Evolutionary conservation across 2,113 vertebrate genomes (phyloP), one percentile per base, ranked within the genome.

Genomic region (Pachyramphus minor): DNA sequence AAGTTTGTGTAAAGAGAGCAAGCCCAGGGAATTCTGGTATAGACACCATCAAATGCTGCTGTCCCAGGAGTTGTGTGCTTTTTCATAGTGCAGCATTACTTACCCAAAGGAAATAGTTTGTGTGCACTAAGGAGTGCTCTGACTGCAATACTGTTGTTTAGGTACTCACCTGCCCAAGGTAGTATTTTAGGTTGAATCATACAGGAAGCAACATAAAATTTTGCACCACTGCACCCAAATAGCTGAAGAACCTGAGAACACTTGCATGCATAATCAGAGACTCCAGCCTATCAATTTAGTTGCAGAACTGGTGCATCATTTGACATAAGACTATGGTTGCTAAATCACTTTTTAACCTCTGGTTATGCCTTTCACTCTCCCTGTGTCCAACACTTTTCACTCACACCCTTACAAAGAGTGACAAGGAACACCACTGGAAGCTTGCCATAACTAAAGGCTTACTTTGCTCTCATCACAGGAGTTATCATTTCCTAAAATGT

Each of bases 201-300:
- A 14, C 0, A 49, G 11, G 33, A 73, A 68, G 19, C 12, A 66
- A 85, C 0, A 0, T 4, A 0, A 4, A 41, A 49, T 53, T 77
- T 53, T 62, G 11, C 5, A 12, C 21, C 31, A 62, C 31, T 42
- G 58, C 20, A 77, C 11, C n/a, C 30, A 44, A 45, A 23, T 0
- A 67, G 14, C 24, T 6, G 7, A 13, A 63, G 14, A 68, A 28
- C 3, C 14, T 0, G 6, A 44, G 20, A 14, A 31, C 22, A 11
- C 8, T 4, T 11, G 4, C 11, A 30, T 1, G 6, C 9, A 2
- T 3, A 0, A 33, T 2, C 10, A 45, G 13, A 31, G 28, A 60
- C 23, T 44, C 19, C 58, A 69, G 37, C 1, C 0, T 19, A 52
- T 5, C 17, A 10, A 8, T 11, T 47, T 7, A 53, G 14, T 4